phyloP scores from a whole-genome alignment of 2,113 vertebrate species.

The Odontesthes bonariensis region DNA sequence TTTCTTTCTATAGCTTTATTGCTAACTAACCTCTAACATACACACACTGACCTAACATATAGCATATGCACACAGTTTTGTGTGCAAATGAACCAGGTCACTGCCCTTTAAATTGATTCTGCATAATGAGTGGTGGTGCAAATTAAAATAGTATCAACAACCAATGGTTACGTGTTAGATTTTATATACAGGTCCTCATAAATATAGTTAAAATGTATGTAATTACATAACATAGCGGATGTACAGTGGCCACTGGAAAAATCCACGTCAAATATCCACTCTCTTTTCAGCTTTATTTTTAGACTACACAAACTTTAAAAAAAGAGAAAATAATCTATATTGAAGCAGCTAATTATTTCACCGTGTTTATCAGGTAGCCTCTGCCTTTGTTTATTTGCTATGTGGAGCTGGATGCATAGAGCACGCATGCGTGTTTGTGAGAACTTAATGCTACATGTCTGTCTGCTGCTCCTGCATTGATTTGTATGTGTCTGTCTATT shows the following conservation, averaged over 20 bases:
- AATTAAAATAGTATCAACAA: background rate
- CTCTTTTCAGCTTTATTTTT: conserved; percentile 2
- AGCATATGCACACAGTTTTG: background rate
- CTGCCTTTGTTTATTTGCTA: background rate
- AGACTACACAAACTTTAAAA: background rate
- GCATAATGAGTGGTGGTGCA: background rate
- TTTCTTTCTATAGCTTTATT: conserved; percentile 4
- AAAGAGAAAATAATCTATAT: background rate
- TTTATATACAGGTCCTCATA: too few relatives aligned
- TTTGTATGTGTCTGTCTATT: background rate
- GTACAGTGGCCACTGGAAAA: background rate
- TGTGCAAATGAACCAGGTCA: background rate
- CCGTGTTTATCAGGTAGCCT: conserved; percentile 1
- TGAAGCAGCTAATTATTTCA: conserved; percentile 16
- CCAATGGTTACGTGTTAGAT: too few relatives aligned
- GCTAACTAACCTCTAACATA: background rate
- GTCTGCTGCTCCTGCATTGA: background rate
- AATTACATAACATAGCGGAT: too few relatives aligned
- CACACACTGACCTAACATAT: background rate
- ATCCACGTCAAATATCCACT: background rate
- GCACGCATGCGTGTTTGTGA: background rate
- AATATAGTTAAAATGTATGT: too few relatives aligned
- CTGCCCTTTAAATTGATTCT: conserved; percentile 1
- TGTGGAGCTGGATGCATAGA: background rate
- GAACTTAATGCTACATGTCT: background rate